phyloP scores from a whole-genome alignment of 2,888 invertebrate species.

The Stenoptilia bipunctidactyla region DNA sequence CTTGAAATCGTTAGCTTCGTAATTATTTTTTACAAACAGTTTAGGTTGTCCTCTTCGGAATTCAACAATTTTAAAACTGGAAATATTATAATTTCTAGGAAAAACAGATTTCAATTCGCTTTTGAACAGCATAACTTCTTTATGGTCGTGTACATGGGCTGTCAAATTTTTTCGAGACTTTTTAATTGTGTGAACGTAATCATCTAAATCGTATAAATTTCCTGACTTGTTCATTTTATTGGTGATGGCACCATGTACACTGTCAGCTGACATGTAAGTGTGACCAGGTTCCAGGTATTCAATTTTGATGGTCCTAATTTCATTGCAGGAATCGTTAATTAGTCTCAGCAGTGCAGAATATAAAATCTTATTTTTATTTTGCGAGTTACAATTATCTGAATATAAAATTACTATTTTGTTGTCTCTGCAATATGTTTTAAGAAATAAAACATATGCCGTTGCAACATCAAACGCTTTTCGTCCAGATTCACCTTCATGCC shows the following conservation, averaged over 20 bases:
- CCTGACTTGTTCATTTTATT: constrained; percentile 1
- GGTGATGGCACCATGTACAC: constrained; percentile 3
- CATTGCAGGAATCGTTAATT: constrained; percentile 5
- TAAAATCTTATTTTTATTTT: constrained; percentile 17
- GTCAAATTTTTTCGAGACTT: too few relatives aligned
- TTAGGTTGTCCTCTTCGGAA: too few relatives aligned
- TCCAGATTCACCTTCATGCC: constrained; percentile 8
- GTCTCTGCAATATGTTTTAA: too few relatives aligned
- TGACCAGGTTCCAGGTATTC: constrained; percentile 3
- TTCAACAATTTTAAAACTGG: too few relatives aligned
- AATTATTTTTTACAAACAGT: too few relatives aligned
- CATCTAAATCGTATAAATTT: constrained; percentile 2
- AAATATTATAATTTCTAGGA: too few relatives aligned
- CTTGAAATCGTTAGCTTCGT: too few relatives aligned
- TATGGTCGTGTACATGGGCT: too few relatives aligned
- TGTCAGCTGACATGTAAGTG: constrained; percentile 3
- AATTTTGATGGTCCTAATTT: background rate
- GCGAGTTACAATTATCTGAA: constrained; percentile 11
- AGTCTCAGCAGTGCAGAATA: constrained; percentile 12
- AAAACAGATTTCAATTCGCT: too few relatives aligned
- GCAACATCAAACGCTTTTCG: constrained; percentile 9
- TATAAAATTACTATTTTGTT: too few relatives aligned
- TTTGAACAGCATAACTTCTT: too few relatives aligned
- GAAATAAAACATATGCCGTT: constrained; percentile 4
- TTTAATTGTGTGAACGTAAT: too few relatives aligned